Percentiles rank a stretch among this genome's conserved stretches.
These are phyloP conservation scores for Saxidomus purpurata DNA, from an alignment of 1,140 invertebrate species.

Conservation along the genomic window DNA sequence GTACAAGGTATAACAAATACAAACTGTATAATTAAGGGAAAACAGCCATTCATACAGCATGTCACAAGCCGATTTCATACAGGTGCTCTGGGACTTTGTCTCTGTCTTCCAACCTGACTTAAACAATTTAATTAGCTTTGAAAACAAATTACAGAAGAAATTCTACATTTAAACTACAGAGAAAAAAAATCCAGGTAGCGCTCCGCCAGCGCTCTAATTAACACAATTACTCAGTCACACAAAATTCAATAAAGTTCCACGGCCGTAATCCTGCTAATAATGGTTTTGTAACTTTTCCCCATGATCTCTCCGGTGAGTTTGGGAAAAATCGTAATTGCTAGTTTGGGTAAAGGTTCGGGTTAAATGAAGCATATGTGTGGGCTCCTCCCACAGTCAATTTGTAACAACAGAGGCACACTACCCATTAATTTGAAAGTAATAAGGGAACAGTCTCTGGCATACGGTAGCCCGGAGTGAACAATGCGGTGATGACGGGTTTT, in stretches of 20 bases:
- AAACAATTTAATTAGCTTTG: neutral
- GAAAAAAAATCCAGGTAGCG: neutral
- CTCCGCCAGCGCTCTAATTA: neutral
- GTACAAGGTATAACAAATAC: no score
- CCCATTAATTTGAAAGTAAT: slow-evolving; percentile 38
- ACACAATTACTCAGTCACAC: slow-evolving; percentile 12
- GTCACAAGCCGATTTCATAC: no score
- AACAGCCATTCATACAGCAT: no score
- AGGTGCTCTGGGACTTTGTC: neutral
- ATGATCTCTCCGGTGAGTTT: neutral
- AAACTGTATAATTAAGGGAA: no score
- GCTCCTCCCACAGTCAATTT: neutral
- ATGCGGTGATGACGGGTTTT: slow-evolving; percentile 1
- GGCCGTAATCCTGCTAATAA: neutral
- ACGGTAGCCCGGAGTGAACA: neutral
- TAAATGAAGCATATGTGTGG: slow-evolving; percentile 24
- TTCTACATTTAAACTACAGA: neutral
- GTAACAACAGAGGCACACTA: slow-evolving; percentile 2
- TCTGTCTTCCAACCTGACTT: neutral
- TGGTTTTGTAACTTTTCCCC: neutral
- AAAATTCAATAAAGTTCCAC: slow-evolving; percentile 21
- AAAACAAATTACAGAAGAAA: neutral
- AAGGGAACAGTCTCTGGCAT: neutral
- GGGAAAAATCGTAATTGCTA: neutral
- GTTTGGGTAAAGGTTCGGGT: slow-evolving; percentile 7